Evolutionary conservation across 1,140 invertebrate genomes (phyloP).

Genomic region (Bilobella aurantiaca): DNA sequence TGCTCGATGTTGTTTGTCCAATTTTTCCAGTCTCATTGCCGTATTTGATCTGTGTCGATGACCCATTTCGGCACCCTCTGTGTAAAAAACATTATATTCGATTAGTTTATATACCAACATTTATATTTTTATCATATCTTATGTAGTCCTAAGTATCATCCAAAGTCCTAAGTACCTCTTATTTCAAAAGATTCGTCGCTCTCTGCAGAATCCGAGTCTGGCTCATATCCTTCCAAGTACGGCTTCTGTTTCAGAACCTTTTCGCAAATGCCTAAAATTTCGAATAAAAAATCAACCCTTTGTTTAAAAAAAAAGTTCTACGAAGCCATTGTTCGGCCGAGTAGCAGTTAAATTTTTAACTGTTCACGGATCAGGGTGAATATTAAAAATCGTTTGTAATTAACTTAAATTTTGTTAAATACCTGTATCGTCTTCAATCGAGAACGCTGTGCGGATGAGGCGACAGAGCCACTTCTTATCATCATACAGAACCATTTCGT

Average conservation of each 20-base stretch:
- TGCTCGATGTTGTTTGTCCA: slow-evolving; percentile 68
- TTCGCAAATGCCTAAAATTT: slow-evolving; percentile 60
- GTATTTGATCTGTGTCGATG: slow-evolving; percentile 75
- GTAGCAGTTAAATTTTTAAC: too few species aligned
- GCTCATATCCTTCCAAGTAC: slow-evolving; percentile 63
- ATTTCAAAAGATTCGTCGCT: slow-evolving; percentile 43
- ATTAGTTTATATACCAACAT: slow-evolving; percentile 19
- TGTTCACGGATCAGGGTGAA: not conserved
- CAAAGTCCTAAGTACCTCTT: too few species aligned
- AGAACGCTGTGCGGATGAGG: slow-evolving; percentile 85
- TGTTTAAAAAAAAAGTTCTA: not conserved
- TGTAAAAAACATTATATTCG: slow-evolving; percentile 36
- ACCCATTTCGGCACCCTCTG: slow-evolving; percentile 60
- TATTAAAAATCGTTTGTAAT: not conserved
- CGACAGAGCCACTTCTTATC: slow-evolving; percentile 83
- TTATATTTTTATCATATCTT: too few species aligned
- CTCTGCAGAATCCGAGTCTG: slow-evolving; percentile 38
- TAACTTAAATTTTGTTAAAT: not conserved
- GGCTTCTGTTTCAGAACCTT: slow-evolving; percentile 67
- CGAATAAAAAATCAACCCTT: not conserved
- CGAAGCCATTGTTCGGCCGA: too few species aligned
- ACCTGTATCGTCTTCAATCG: slow-evolving; percentile 89
- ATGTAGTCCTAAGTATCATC: too few species aligned
- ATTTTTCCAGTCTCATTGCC: slow-evolving; percentile 73
- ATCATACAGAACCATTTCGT: slow-evolving; percentile 80